Evolutionary conservation across 2,888 invertebrate genomes (phyloP).

Genomic region (Scaptodrosophila latifasciaeformis): DNA sequence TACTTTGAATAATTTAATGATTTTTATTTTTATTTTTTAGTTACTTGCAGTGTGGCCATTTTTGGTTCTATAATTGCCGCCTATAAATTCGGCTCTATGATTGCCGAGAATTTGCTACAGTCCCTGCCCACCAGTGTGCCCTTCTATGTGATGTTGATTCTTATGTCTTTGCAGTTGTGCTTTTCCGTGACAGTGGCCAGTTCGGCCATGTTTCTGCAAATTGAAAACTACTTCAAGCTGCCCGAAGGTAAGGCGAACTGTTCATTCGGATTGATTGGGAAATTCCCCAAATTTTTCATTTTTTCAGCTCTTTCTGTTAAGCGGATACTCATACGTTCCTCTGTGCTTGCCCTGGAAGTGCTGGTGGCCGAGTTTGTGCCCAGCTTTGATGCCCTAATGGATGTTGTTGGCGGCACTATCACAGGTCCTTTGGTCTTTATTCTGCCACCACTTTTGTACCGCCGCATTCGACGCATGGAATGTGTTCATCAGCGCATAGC

Average conservation of each 20-base stretch:
- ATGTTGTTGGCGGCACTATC: constrained; percentile 88
- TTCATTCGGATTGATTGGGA: neutral
- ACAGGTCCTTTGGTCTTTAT: constrained; percentile 90
- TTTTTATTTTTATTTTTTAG: constrained; percentile 51
- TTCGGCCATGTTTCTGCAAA: constrained; percentile 87
- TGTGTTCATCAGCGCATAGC: constrained; percentile 68
- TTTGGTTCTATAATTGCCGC: constrained; percentile 80
- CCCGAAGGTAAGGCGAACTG: constrained; percentile 79
- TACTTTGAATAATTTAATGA: neutral
- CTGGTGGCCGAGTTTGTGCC: constrained; percentile 89
- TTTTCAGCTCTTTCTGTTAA: constrained; percentile 84
- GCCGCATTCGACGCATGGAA: constrained; percentile 79
- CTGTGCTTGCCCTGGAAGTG: constrained; percentile 82
- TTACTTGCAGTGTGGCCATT: constrained; percentile 80
- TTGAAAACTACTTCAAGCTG: constrained; percentile 85
- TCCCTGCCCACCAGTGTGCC: constrained; percentile 80
- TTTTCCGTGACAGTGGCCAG: constrained; percentile 86
- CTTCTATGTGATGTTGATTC: constrained; percentile 81
- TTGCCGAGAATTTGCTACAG: constrained; percentile 81
- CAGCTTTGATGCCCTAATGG: constrained; percentile 89
- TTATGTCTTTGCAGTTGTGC: constrained; percentile 86
- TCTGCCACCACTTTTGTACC: constrained; percentile 87
- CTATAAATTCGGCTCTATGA: constrained; percentile 79
- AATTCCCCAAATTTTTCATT: neutral
- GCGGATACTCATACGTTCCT: constrained; percentile 83